phyloP scores from a whole-genome alignment of 2,797 vertebrate genomes.

The Neosilurus mollespiculum region DNA sequence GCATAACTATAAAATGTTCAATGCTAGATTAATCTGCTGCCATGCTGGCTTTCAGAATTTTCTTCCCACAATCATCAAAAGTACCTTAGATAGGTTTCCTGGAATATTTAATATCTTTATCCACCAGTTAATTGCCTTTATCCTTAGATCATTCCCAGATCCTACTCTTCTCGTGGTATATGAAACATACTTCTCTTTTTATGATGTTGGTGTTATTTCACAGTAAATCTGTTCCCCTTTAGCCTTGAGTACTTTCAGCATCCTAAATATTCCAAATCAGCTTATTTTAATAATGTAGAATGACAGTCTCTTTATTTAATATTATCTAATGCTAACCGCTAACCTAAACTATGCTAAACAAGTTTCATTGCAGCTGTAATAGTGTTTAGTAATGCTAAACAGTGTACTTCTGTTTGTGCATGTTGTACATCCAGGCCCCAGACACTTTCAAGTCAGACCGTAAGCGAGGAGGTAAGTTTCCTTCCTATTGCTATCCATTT shows the following conservation, averaged over 20 bases:
- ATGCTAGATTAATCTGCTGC: neutral
- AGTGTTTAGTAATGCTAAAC: neutral
- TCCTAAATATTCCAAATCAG: neutral
- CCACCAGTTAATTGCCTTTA: conserved; percentile 47
- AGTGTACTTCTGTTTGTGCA: neutral
- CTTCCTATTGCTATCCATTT: conserved; percentile 34
- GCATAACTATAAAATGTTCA: neutral
- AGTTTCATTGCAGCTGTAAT: neutral
- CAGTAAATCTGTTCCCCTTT: neutral
- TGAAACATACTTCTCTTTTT: conserved; percentile 41
- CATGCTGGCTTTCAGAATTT: conserved; percentile 17
- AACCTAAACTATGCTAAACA: neutral
- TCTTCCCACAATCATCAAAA: conserved; percentile 4
- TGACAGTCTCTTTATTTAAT: neutral
- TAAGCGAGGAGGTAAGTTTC: conserved; percentile 7
- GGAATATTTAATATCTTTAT: conserved; percentile 3
- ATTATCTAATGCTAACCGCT: neutral
- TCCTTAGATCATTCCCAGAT: conserved; percentile 40
- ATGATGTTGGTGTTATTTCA: conserved; percentile 38
- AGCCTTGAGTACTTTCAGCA: neutral
- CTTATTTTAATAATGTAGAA: neutral
- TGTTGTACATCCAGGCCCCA: neutral
- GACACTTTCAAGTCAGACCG: conserved; percentile 14
- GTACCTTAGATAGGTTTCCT: conserved; percentile 14
- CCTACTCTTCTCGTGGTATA: conserved; percentile 46